Evolutionary conservation across 2,888 invertebrate species (phyloP).

Genomic region (Tetropium fuscum): DNA sequence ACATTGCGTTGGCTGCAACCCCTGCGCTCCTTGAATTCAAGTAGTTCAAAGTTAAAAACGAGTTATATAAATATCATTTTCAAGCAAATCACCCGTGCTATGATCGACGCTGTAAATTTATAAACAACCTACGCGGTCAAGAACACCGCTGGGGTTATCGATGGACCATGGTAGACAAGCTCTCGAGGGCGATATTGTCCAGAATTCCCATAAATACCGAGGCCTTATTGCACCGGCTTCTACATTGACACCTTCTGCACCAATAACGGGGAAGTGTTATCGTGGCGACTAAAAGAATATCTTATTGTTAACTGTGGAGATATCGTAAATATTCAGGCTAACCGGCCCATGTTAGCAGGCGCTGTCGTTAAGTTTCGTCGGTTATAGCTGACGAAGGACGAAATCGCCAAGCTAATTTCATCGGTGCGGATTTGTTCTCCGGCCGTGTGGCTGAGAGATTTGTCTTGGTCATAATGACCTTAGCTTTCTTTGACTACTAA

Average conservation of each 20-base stretch:
- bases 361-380: background rate
- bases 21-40: no score
- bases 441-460: no score
- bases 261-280: slow-evolving; percentile 29
- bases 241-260: slow-evolving; percentile 24
- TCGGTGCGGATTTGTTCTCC: slow-evolving; percentile 3
- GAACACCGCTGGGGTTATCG: slow-evolving; percentile 30
- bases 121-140: slow-evolving; percentile 31
- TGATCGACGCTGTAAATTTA: slow-evolving; percentile 36
- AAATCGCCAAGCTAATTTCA: slow-evolving; percentile 3
- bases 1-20: no score
- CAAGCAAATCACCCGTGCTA: slow-evolving; percentile 8
- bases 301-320: slow-evolving; percentile 18
- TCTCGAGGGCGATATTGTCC: slow-evolving; percentile 35
- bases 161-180: slow-evolving; percentile 30
- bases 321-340: slow-evolving; percentile 20
- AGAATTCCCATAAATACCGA: slow-evolving; percentile 32
- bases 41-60: no score
- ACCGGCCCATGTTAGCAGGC: background rate
- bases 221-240: slow-evolving; percentile 27
- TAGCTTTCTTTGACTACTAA: no score
- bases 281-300: slow-evolving; percentile 22
- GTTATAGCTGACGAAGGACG: background rate
- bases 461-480: no score
- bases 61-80: no score